These are phyloP conservation scores for Parnassius smintheus DNA, from an alignment of 2,888 invertebrate genomes.

Conservation along the genomic window DNA sequence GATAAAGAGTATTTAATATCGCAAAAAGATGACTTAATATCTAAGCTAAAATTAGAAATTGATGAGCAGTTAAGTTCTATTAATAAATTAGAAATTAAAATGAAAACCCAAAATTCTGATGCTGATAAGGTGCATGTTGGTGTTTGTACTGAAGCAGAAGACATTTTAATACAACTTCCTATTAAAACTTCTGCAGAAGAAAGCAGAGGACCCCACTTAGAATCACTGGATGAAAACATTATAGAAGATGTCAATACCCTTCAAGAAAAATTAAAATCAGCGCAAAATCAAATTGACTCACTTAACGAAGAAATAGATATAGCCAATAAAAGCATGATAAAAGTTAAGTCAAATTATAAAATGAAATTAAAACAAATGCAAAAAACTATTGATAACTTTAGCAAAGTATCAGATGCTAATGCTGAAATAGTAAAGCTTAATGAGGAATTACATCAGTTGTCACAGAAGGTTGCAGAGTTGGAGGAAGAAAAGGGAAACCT, in stretches of 20 bases:
- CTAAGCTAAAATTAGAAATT: constrained; percentile 48
- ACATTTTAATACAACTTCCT: not conserved
- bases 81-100: constrained; percentile 37
- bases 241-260: constrained; percentile 43
- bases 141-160: constrained; percentile 43
- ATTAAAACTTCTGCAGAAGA: constrained; percentile 14
- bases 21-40: constrained; percentile 71
- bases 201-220: not conserved
- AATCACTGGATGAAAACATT: constrained; percentile 27
- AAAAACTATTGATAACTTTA: constrained; percentile 85
- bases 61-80: constrained; percentile 39
- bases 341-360: constrained; percentile 86
- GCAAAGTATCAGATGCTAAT: constrained; percentile 85
- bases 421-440: constrained; percentile 84
- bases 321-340: constrained; percentile 88
- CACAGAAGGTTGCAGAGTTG: constrained; percentile 89
- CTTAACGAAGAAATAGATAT: constrained; percentile 87
- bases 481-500: constrained; percentile 96
- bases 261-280: constrained; percentile 67
- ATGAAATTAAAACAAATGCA: constrained; percentile 88
- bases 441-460: constrained; percentile 82
- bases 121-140: constrained; percentile 48
- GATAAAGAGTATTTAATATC: constrained; percentile 69
- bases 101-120: constrained; percentile 28
- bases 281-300: constrained; percentile 69